Conservation (phyloP, 2,113 vertebrate genomes). For the Hylia prasina region DNA sequence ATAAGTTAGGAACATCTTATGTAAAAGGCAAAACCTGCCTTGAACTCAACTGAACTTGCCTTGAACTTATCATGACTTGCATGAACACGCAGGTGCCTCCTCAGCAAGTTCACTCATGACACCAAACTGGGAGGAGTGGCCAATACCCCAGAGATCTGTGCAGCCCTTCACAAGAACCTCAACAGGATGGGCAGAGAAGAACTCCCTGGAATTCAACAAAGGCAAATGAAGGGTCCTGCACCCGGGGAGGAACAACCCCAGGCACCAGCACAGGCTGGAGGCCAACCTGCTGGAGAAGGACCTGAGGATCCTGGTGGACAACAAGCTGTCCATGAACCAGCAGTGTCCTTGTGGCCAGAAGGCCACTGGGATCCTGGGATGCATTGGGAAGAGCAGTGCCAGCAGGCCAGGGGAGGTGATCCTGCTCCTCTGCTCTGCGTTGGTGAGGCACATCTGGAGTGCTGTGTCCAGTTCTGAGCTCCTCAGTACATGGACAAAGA, state of each 20-base stretch:
- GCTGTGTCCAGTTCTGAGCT: neutral
- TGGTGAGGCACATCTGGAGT: neutral
- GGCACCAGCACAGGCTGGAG: neutral
- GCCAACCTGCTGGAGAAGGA: neutral
- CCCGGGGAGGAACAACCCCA: neutral
- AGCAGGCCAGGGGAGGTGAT: neutral
- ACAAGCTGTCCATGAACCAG: neutral
- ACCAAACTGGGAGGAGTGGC: neutral
- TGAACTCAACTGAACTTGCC: neutral
- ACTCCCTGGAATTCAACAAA: neutral
- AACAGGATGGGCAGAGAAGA: neutral
- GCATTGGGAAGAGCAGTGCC: neutral
- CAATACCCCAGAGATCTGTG: neutral
- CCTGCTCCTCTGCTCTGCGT: neutral
- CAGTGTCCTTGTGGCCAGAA: neutral
- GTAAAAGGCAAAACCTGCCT: neutral
- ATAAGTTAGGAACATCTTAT: neutral
- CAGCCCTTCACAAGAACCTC: neutral
- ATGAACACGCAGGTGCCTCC: neutral
- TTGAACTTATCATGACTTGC: neutral
- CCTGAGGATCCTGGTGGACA: neutral
- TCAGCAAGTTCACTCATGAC: neutral
- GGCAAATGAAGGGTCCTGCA: neutral
- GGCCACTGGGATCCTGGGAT: neutral
- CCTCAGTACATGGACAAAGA: neutral